Evolutionary conservation across 2,797 vertebrate species (phyloP).

Genomic region (Brotula barbata): DNA sequence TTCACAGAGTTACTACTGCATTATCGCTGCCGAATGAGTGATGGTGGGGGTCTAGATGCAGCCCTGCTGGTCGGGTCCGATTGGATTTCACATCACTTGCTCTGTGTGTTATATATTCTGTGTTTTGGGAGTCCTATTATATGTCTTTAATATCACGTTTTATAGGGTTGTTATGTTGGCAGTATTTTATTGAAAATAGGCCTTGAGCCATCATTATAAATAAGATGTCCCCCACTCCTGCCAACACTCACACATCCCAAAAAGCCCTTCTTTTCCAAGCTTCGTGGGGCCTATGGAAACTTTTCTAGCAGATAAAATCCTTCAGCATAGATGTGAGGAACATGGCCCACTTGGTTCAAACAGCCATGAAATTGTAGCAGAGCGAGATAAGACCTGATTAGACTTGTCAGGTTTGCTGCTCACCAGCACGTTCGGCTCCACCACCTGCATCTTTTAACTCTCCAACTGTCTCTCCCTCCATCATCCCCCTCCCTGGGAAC

Average conservation of each 20-base stretch:
- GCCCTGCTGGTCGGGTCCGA: too few species aligned
- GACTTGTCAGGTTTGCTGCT: conserved; percentile 73
- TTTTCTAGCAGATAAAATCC: conserved; percentile 68
- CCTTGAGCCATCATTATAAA: conserved; percentile 27
- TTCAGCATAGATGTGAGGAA: conserved; percentile 62
- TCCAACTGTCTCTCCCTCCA: conserved; percentile 28
- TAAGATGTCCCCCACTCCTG: conserved; percentile 28
- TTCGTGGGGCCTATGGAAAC: conserved; percentile 63
- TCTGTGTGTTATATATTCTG: too few species aligned
- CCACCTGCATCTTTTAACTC: conserved; percentile 65
- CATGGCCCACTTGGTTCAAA: conserved; percentile 84
- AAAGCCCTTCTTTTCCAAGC: conserved; percentile 22
- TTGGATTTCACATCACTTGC: too few species aligned
- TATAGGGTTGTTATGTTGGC: not conserved
- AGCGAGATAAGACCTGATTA: conserved; percentile 80
- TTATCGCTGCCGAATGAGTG: too few species aligned
- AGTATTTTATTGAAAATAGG: conserved; percentile 12
- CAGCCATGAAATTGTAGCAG: conserved; percentile 78
- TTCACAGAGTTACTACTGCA: too few species aligned
- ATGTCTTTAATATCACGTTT: not conserved
- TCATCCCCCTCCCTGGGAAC: conserved; percentile 49
- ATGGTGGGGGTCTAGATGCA: too few species aligned
- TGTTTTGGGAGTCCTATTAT: not conserved
- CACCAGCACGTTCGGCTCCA: conserved; percentile 52
- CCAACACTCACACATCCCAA: conserved; percentile 10